Evolutionary conservation across 2,888 invertebrate genomes (phyloP), one percentile per base, ranked within the genome.

Genomic region (Drosophila engyochracea): DNA sequence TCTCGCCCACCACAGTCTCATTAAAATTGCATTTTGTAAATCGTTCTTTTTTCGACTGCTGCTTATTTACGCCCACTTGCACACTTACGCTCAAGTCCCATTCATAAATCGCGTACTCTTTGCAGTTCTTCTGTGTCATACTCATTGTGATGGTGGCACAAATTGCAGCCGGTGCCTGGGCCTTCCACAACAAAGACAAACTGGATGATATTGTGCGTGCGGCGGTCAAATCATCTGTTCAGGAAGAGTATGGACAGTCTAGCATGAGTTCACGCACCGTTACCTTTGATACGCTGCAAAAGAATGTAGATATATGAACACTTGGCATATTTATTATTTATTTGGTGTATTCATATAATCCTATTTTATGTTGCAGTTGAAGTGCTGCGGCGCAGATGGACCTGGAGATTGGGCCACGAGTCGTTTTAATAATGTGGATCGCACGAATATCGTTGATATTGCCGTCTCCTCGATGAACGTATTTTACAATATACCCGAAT

Each of bases 71-170:
- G 31, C 55, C 59, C 54, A 54, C 62, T 47, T 35, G 35, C n/a
- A 62, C 22, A 59, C 22, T 25, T 41, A 41, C 39, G 44, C 25
- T 33, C 30, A 41, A 37, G 63, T 66, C 30, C 68, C 78, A 84
- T 79, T 76, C 70, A 75, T 76, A 68, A 76, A 74, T 71, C 54
- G 61, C 10, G 55, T 33, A 37, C 55, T 67, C 51, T 49, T 82
- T 83, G 58, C 74, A 97, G 96, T 97, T 97, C 94, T 97, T 97
- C 94, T 95, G 96, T 85, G 94, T 96, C 77, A 94, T 97, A 72
- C 94, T 97, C 85, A 94, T 97, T 71, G 96, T 97, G 71, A 95
- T 97, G 92, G 96, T 96, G 67, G 96, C 96, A 22, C 96, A 97
- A 94, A 95, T 97, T 55, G 96, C 96, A 5, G 96, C 96, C 65